Evolutionary conservation across 2,888 invertebrate genomes (phyloP).

Genomic region (Cacoxenus indagator): DNA sequence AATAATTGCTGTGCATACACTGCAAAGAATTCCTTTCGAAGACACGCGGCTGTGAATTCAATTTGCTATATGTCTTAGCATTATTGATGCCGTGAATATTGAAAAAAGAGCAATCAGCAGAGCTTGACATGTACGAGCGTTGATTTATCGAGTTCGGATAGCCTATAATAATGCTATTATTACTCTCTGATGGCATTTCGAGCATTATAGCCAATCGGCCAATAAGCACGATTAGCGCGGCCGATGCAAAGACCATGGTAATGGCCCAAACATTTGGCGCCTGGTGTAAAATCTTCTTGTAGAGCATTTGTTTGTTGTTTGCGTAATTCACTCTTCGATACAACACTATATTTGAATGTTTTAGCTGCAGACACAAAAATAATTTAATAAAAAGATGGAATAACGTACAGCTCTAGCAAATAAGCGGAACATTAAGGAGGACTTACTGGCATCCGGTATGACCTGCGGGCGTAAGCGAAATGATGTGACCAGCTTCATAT

Average conservation of each 20-base stretch:
- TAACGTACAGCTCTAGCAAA: no score
- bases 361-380: constrained; percentile 40
- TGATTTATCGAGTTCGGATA: constrained; percentile 12
- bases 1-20: constrained; percentile 39
- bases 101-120: constrained; percentile 44
- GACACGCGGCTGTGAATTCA: constrained; percentile 18
- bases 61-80: constrained; percentile 20
- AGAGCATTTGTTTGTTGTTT: constrained; percentile 54
- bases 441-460: constrained; percentile 57
- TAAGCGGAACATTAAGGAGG: no score
- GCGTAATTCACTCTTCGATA: constrained; percentile 39
- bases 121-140: constrained; percentile 38
- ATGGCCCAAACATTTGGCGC: constrained; percentile 57
- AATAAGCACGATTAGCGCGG: constrained; percentile 48
- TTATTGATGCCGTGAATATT: constrained; percentile 32
- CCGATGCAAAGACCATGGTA: constrained; percentile 72
- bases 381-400: not conserved
- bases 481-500: constrained; percentile 51
- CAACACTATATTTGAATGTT: constrained; percentile 48
- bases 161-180: constrained; percentile 45
- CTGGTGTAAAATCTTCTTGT: constrained; percentile 55
- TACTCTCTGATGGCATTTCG: constrained; percentile 30
- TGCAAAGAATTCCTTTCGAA: constrained; percentile 42
- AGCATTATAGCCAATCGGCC: constrained; percentile 41
- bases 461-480: constrained; percentile 48